A percentile compares a stretch with the other conserved stretches of the same genome.
Evolutionary conservation across 2,888 invertebrate species (phyloP).

Genomic region (Nephrotoma flavescens): DNA sequence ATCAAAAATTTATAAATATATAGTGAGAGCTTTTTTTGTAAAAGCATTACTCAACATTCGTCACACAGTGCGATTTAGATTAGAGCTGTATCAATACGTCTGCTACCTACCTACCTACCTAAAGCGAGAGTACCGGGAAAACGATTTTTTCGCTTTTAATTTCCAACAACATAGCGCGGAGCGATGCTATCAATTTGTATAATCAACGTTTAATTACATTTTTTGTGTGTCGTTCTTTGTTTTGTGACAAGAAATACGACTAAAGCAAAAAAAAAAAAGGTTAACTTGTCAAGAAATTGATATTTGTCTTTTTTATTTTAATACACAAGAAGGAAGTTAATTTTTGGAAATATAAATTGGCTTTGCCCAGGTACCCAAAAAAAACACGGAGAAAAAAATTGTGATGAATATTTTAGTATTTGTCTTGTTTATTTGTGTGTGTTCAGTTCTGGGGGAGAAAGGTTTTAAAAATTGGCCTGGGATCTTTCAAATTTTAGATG

Average conservation of each 20-base stretch:
- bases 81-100: not conserved
- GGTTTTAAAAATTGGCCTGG: not conserved
- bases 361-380: not conserved
- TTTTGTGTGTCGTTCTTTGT: not conserved
- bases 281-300: not conserved
- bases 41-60: not conserved
- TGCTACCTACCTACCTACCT: not conserved
- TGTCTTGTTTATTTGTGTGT: not conserved
- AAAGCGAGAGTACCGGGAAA: not conserved
- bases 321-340: not conserved
- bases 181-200: not conserved
- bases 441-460: not conserved
- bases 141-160: not conserved
- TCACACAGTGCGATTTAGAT: not conserved
- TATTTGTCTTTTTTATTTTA: not conserved
- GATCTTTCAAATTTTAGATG: not conserved
- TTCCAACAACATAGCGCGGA: not conserved
- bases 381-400: not conserved
- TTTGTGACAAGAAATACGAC: not conserved
- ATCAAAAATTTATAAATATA: not conserved
- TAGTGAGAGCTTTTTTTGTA: not conserved
- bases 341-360: not conserved
- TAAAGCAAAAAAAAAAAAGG: not conserved
- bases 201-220: not conserved
- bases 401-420: not conserved